These are phyloP conservation scores for Esox masquinongy DNA, from an alignment of 2,797 vertebrate species.

Conservation along the genomic window DNA sequence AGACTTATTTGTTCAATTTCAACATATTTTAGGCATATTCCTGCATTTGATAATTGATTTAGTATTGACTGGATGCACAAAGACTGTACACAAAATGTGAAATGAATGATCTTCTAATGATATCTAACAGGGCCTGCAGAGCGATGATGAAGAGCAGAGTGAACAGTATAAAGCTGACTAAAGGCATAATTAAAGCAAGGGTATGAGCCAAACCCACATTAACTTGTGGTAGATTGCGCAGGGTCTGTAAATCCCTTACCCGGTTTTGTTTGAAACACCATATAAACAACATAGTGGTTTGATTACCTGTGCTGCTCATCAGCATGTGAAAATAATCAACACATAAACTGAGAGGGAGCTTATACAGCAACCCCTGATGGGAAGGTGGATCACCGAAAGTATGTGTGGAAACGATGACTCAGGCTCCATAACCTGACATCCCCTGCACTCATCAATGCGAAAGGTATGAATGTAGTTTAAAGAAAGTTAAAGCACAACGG, in stretches of 20 bases:
- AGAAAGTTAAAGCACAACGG: too few species aligned
- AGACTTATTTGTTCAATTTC: not conserved
- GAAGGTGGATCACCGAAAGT: slow-evolving; percentile 34
- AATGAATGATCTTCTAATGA: not conserved
- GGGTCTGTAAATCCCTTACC: slow-evolving; percentile 14
- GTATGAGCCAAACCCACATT: not conserved
- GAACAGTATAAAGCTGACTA: not conserved
- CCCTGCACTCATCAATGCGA: not conserved
- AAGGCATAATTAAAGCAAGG: not conserved
- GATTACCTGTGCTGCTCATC: slow-evolving; percentile 42
- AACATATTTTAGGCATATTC: not conserved
- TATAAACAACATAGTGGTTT: slow-evolving; percentile 50
- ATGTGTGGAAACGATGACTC: slow-evolving; percentile 16
- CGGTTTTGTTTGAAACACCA: slow-evolving; percentile 43
- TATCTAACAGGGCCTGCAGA: not conserved
- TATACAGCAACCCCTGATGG: slow-evolving; percentile 23
- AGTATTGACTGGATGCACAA: not conserved
- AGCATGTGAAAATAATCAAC: slow-evolving; percentile 45
- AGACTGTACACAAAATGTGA: not conserved
- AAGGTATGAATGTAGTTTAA: not conserved
- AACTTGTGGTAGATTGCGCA: slow-evolving; percentile 33
- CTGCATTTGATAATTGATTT: not conserved
- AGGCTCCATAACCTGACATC: not conserved
- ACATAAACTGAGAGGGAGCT: not conserved
- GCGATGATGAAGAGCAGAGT: not conserved